Evolutionary conservation across 1,140 invertebrate species (phyloP), one percentile per base, ranked within the genome.

Genomic region (Bombus balteatus): DNA sequence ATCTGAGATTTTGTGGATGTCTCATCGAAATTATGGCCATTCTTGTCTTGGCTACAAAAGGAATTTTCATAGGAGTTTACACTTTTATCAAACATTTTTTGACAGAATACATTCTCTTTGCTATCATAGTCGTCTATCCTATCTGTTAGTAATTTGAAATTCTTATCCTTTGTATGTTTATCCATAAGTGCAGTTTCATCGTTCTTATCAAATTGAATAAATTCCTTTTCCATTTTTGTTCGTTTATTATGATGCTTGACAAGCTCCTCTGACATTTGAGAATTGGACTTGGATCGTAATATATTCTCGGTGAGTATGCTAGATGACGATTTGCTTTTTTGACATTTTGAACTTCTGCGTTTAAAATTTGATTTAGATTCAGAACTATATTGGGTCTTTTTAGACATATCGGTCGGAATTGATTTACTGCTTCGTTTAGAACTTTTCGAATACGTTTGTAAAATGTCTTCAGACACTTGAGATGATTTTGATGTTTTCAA

Each of bases 1-100:
- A 95, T 90, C 84, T 94, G 94, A 41, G 94, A 95, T 74, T 91
- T 93, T 1, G 92, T 92, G 6, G 94, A 94, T 13, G 92, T 89
- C 78, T 94, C 93, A 22, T 92, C 94, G 12, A 90, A 70, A 78
- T 92, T 93, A 6, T 78, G 88, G 6, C 84, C 57, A 47, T 91
- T 93, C 10, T 90, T 90, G 10, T 90, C 88, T 28, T 92, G 88
- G 47, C 86, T 92, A 13, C 84, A 83, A 9, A 86, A 86, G 37
- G 71, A 79, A 78, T 88, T 87, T 22, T 88, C 88, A 57, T 89
- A 72, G 47, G 73, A 68, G 41, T 89, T 65, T 71, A 71, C 53
- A 66, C 71, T 83, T 66, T 92, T 88, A 53, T 88, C 75, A 28
- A 87, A 81, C 32, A 81, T 34, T 62, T 74, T 77, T 62, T 86